Evolutionary conservation across 92 coral and sea anemone genomes (phyloP), one percentile per base, ranked within the genome.

Genomic region (Zoanthus sansibaricus): DNA sequence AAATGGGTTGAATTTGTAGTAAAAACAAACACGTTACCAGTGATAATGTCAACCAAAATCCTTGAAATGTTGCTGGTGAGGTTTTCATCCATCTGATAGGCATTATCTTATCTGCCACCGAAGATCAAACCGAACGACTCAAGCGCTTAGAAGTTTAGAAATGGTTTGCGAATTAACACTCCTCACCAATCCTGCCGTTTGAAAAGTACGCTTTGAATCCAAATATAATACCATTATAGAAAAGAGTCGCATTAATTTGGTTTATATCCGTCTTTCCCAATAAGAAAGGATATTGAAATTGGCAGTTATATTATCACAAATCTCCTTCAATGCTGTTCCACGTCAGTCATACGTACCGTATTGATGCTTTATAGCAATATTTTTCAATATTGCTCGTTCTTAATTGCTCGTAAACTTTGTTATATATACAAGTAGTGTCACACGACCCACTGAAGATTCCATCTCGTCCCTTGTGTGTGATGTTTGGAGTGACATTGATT

Each of bases 1-100:
- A 74, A 18, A 15, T 66, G 14, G 75, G 37, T 45, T 16, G 46
- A 80, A 66, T 12, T 66, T 31, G 85, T n/a, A 80, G 75, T 10
- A 64, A 71, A 0, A 80, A 25, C 74, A 80, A 51, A 7, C 42
- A 62, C 45, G 47, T 67, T 66, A 11, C 61, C 49, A 80, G 21
- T 7, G 30, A 4, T 75, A 66, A 42, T 6, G 44, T 52, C 15
- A 80, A 64, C 55, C 61, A 66, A 44, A 48, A 30, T 20, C 58
- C 75, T 46, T 33, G 75, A 30, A 17, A 20, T 37, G 16, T 6
- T 6, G 7, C 58, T 21, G 31, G 82, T 1, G 58, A 31, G 59
- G 14, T 32, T 44, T 20, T 42, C 13, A 45, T 12, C 74, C 84
- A 66, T 18, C 73, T 80, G 85, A 66, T 80, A 49, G 18, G 54